Evolutionary conservation across 2,797 vertebrate species (phyloP), one percentile per base, ranked within the genome.

Genomic region (Hypotaenidia philippensis): DNA sequence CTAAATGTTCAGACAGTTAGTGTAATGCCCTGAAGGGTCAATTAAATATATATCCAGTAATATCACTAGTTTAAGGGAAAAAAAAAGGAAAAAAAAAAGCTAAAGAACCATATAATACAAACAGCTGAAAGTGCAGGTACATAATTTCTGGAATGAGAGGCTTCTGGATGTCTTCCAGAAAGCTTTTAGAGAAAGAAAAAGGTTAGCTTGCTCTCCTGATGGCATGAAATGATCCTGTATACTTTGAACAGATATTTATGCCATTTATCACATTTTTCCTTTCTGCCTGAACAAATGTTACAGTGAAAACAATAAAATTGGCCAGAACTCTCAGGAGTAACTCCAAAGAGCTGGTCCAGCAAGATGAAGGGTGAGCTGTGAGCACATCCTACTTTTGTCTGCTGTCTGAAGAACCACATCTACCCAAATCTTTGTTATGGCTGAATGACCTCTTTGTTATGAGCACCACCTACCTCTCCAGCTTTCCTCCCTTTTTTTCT

Each of bases 11-110:
- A 85, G 64, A 49, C 53, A 71, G 72, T 65, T 86, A 83, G 23
- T 60, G 92, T 85, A 94, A 85, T 87, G 45, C 85, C 89, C 89
- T 69, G 53, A 82, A 91, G 90, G 80, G 69, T 94, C 89, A 94
- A 87, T 90, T 94, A 96, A 94, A 85, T 59, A 76, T 65, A 81
- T 71, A 95, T n/a, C 21, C 56, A 65, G 31, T 17, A 89, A 75
- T 70, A 80, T 32, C 21, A 87, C 87, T 85, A 66, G 47, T 78
- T 94, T 74, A 75, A 65, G 8, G 7, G 7, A 11, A 61, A 32
- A 53, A 13, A 29, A 5, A 27, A 10, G 4, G 17, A 7, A 6
- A 23, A 40, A 38, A 40, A 10, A 15, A 20, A 1, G 1, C 14
- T 41, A n/a, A 70, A 78, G 66, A 91, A 50, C 26, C 5, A 10